Evolutionary conservation across 2,113 vertebrate species (phyloP).

Genomic region (Emberiza fucata): DNA sequence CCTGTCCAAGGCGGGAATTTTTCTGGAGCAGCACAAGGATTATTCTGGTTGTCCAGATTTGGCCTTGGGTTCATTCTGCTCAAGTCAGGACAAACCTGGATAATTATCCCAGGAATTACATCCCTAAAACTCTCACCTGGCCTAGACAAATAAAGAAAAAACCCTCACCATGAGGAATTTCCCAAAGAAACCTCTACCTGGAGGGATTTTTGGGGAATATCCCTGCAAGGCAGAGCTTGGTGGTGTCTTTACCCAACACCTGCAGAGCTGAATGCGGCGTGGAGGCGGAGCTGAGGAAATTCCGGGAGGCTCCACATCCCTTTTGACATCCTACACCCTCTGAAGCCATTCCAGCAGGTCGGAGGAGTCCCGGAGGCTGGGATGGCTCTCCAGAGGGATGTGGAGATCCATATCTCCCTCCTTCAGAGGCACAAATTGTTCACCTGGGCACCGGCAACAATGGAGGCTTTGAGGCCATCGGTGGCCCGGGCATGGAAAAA

Average conservation of each 20-base stretch:
- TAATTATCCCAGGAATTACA: not conserved
- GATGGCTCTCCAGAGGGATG: not conserved
- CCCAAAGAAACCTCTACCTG: not conserved
- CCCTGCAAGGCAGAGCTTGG: not conserved
- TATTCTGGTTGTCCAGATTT: not conserved
- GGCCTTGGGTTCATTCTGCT: not conserved
- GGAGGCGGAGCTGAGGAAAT: not conserved
- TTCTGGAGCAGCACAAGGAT: not conserved
- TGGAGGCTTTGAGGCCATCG: not conserved
- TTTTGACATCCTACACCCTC: not conserved
- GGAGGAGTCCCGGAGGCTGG: not conserved
- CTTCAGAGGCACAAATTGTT: not conserved
- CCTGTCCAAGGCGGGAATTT: not conserved
- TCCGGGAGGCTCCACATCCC: fast-evolving
- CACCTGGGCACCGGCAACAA: not conserved
- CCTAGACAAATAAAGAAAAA: not conserved
- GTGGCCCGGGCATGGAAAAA: not conserved
- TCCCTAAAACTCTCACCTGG: not conserved
- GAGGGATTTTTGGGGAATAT: not conserved
- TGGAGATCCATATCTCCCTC: not conserved
- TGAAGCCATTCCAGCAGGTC: constrained; percentile 1
- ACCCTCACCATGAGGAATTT: not conserved
- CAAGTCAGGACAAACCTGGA: not conserved
- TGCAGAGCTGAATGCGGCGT: fast-evolving
- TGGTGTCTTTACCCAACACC: not conserved